phyloP scores from a whole-genome alignment of 1,140 invertebrate genomes.

The Drosophila mayri region DNA sequence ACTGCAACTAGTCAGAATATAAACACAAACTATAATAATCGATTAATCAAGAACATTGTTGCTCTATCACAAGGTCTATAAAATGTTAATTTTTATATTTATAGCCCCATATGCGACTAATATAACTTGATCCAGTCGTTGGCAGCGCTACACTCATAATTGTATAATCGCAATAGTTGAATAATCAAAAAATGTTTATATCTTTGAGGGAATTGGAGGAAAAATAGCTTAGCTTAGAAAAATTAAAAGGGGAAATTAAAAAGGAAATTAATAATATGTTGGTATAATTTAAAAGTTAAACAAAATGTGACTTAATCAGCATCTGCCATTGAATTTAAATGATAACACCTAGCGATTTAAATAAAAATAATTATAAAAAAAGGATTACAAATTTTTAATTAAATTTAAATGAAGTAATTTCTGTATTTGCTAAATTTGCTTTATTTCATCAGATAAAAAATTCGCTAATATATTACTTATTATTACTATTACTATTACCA shows the following conservation, averaged over 20 bases:
- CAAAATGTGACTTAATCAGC: neutral
- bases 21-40: neutral
- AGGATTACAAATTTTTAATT: too few relatives aligned
- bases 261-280: too few relatives aligned
- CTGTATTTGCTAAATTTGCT: too few relatives aligned
- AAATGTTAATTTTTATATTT: constrained; percentile 34
- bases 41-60: constrained; percentile 19
- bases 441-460: neutral
- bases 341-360: neutral
- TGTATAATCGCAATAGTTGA: constrained; percentile 30
- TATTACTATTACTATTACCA: too few relatives aligned
- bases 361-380: neutral
- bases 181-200: constrained; percentile 33
- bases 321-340: neutral
- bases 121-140: constrained; percentile 25
- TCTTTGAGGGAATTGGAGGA: neutral
- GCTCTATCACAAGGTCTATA: constrained; percentile 28
- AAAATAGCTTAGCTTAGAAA: constrained; percentile 22
- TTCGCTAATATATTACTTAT: too few relatives aligned
- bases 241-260: too few relatives aligned
- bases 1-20: neutral
- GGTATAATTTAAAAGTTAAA: neutral
- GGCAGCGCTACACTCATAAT: constrained; percentile 7
- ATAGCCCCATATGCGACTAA: constrained; percentile 19
- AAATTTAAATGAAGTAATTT: neutral